Evolutionary conservation across 1,140 invertebrate genomes (phyloP).

Genomic region (Lutraria rhynchaena): DNA sequence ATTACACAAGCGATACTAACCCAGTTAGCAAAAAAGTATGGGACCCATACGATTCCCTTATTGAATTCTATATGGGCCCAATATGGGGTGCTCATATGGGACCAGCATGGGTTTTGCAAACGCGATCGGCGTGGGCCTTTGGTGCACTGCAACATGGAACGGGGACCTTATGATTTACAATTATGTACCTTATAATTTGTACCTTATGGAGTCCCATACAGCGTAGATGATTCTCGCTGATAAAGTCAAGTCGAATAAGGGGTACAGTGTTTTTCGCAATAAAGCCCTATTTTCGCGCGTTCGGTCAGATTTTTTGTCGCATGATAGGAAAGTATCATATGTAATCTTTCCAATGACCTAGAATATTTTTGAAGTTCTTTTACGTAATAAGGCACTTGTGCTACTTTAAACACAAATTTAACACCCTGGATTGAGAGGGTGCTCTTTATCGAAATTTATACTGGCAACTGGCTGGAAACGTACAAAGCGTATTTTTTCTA

Average conservation of each 20-base stretch:
- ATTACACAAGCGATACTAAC: too few relatives aligned
- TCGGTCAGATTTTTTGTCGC: neutral
- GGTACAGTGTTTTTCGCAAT: neutral
- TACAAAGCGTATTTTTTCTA: conserved; percentile 24
- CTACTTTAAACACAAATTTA: neutral
- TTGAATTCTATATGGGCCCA: too few relatives aligned
- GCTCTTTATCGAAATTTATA: neutral
- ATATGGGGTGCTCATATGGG: too few relatives aligned
- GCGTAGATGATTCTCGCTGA: too few relatives aligned
- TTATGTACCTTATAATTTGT: too few relatives aligned
- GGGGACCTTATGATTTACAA: too few relatives aligned
- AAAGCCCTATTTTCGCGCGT: neutral
- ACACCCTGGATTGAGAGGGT: neutral
- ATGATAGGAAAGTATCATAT: neutral
- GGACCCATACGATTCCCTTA: too few relatives aligned
- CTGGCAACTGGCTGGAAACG: neutral
- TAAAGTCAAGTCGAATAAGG: neutral
- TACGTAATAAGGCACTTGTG: neutral
- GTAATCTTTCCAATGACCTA: neutral
- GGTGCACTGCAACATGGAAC: too few relatives aligned
- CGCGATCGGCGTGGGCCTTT: too few relatives aligned
- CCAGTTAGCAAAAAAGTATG: too few relatives aligned
- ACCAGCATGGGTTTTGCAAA: too few relatives aligned
- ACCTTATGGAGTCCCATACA: too few relatives aligned
- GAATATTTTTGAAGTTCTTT: neutral